Evolutionary conservation across 2,888 invertebrate genomes (phyloP).

Genomic region (Lymantria monacha): DNA sequence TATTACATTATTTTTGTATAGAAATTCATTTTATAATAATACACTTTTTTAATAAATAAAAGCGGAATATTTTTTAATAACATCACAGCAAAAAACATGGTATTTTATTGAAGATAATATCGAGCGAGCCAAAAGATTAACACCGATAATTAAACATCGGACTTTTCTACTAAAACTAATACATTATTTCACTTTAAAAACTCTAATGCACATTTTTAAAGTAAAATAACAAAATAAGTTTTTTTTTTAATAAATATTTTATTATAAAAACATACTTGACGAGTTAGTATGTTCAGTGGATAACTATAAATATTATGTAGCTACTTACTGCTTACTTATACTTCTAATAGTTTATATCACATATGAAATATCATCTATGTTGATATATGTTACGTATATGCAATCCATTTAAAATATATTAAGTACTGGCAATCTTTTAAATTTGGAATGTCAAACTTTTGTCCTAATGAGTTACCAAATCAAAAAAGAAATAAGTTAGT

Average conservation of each 20-base stretch:
- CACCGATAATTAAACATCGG: slow-evolving; percentile 59
- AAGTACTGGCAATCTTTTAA: slow-evolving; percentile 60
- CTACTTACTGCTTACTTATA: slow-evolving; percentile 62
- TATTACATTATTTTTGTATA: slow-evolving; percentile 27
- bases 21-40: slow-evolving; percentile 29
- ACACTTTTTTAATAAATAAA: slow-evolving; percentile 26
- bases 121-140: slow-evolving; percentile 18
- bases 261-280: slow-evolving; percentile 43
- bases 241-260: slow-evolving; percentile 66
- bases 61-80: background rate
- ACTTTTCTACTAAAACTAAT: slow-evolving; percentile 53
- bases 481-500: slow-evolving; percentile 25
- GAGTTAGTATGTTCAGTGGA: slow-evolving; percentile 48
- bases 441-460: slow-evolving; percentile 49
- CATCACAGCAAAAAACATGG: background rate
- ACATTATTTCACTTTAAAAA: slow-evolving; percentile 53
- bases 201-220: slow-evolving; percentile 38
- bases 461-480: slow-evolving; percentile 15
- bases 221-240: slow-evolving; percentile 54
- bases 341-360: slow-evolving; percentile 63
- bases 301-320: slow-evolving; percentile 42
- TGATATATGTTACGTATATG: slow-evolving; percentile 60
- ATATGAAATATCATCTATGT: slow-evolving; percentile 75
- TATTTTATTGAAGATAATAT: background rate
- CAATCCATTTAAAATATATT: slow-evolving; percentile 60